These are phyloP conservation scores for Cheilosia soror DNA, from an alignment of 2,888 invertebrate genomes.

Conservation along the genomic window DNA sequence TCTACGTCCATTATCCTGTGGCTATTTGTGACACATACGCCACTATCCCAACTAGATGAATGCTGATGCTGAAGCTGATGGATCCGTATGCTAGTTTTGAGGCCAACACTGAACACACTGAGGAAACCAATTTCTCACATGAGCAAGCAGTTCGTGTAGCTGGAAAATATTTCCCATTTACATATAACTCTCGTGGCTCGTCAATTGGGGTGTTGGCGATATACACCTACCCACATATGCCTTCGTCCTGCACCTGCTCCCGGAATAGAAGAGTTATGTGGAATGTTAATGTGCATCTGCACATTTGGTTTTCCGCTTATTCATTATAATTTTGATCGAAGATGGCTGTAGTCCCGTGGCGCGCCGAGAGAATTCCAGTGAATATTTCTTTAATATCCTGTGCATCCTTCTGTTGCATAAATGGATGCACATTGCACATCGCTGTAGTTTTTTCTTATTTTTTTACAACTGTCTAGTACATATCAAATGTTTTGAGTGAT, in stretches of 20 bases:
- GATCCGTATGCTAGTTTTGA: conserved; percentile 2
- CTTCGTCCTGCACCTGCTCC: neutral
- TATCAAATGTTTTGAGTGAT: conserved; percentile 6
- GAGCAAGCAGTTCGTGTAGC: conserved; percentile 35
- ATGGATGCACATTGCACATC: conserved; percentile 37
- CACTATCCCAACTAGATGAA: neutral
- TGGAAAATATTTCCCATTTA: conserved; percentile 55
- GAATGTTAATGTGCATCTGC: conserved; percentile 15
- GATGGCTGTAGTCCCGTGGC: neutral
- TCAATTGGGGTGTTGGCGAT: too few species aligned
- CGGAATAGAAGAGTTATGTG: neutral
- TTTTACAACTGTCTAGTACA: neutral
- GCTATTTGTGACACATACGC: conserved; percentile 27
- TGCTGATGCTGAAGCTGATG: neutral
- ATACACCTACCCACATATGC: neutral
- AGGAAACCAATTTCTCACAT: conserved; percentile 59
- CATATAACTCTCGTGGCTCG: neutral
- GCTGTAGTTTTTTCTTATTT: neutral
- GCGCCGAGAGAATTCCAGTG: conserved; percentile 4
- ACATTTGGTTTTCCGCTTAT: neutral
- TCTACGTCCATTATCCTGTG: neutral
- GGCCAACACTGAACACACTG: neutral
- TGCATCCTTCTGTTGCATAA: conserved; percentile 4
- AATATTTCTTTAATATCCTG: conserved; percentile 55
- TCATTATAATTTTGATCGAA: conserved; percentile 16